These are phyloP conservation scores for Elaphurus davidianus DNA, from an alignment of 2,113 vertebrate species.

Conservation along the genomic window DNA sequence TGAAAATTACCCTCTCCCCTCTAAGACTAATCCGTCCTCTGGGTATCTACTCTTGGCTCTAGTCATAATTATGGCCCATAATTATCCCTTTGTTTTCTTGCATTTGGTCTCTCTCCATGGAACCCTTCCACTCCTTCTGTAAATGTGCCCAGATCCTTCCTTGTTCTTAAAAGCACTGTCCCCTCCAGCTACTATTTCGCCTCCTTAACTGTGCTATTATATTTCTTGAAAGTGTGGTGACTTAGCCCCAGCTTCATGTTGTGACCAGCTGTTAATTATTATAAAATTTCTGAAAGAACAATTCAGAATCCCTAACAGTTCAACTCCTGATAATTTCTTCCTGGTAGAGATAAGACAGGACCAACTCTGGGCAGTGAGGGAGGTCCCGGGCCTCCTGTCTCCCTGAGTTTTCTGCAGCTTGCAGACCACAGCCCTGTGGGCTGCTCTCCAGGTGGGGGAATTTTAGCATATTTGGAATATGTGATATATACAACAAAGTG, in stretches of 20 bases:
- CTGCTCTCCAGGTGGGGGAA: background rate
- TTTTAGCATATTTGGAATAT: background rate
- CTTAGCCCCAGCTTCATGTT: background rate
- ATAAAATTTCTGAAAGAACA: background rate
- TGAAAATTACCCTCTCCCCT: background rate
- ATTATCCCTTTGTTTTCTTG: background rate
- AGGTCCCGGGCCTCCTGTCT: background rate
- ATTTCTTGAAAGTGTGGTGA: background rate
- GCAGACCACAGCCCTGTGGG: background rate
- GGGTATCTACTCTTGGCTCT: background rate
- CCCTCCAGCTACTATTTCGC: background rate
- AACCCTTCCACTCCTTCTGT: background rate
- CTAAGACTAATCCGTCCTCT: background rate
- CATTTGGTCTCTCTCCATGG: background rate
- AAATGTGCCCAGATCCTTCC: background rate
- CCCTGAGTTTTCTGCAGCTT: too few relatives aligned
- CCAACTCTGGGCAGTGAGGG: too few relatives aligned
- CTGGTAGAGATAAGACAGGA: background rate
- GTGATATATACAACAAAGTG: background rate
- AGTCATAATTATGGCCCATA: background rate
- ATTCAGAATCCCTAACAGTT: background rate
- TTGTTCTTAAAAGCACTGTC: background rate
- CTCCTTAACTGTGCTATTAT: background rate
- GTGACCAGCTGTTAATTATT: constrained; percentile 46
- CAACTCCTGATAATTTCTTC: background rate